Evolutionary conservation across 2,888 invertebrate genomes (phyloP), one percentile per base, ranked within the genome.

Genomic region (Lasioglossum figueresi): DNA sequence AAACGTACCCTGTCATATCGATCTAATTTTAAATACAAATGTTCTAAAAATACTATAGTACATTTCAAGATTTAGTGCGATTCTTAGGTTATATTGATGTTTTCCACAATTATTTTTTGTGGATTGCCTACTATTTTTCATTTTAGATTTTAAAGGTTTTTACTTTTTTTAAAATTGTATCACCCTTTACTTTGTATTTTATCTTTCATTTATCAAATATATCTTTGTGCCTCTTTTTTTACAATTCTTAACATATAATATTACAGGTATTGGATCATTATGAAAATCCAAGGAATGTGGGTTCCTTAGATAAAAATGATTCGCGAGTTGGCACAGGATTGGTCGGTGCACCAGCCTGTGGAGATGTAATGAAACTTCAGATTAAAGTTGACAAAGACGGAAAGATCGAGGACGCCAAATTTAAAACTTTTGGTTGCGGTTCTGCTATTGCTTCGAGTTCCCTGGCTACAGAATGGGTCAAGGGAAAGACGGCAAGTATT

Each of bases 291-390:
- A 96, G 99, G 84, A 99, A 99, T 96, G 99, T 99, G 80, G 99
- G 99, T 0, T 98, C 99, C 0, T 94, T 99, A 91, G 98, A 99
- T 95, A 99, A 99, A 95, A 97, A 98, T 93, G 99, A 99, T 92
- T 96, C 96, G 86, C 97, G 96, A 91, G 99, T 99, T 48, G 99
- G 99, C 0, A 99, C 99, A 4, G 99, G 99, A 0, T 96, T 99
- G 10, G 99, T 99, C 19, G 99, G 99, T 37, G 99, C 99, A 6
- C 99, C 99, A 4, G 99, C 99, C 31, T 99, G 99, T 95, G 99
- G 99, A 76, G 99, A 99, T 96, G 99, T 99, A 40, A 99, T 99
- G 99, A 99, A 99, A 95, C 96, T 99, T 81, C 99, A 99, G 95
- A 98, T 99, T 89, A 97, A 97, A 95, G 97, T 99, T 70, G 99